Percentiles rank a stretch among this genome's conserved stretches.
Evolutionary conservation across 2,797 vertebrate genomes (phyloP).

Genomic region (Microctenopoma steveboyesi): DNA sequence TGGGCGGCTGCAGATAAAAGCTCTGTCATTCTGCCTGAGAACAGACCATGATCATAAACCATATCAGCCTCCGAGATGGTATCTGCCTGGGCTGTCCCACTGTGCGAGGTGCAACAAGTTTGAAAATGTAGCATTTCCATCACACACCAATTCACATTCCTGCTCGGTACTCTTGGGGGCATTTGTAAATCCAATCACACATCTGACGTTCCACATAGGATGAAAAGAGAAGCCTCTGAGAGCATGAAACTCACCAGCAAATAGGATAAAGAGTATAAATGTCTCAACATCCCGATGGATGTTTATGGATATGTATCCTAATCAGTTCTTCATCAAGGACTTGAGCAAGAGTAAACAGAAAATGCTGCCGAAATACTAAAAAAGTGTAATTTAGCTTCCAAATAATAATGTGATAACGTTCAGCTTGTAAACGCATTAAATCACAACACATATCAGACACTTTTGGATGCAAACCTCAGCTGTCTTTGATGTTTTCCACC

Average conservation of each 20-base stretch:
- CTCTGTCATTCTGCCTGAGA: constrained; percentile 39
- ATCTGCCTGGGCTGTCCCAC: constrained; percentile 43
- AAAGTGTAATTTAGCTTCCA: constrained; percentile 41
- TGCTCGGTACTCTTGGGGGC: constrained; percentile 51
- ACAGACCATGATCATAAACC: constrained; percentile 43
- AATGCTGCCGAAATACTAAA: constrained; percentile 37
- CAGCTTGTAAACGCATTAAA: constrained; percentile 51
- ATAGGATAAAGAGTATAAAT: constrained; percentile 66
- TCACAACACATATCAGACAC: constrained; percentile 29
- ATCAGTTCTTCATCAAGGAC: constrained; percentile 58
- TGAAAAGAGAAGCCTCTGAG: constrained; percentile 58
- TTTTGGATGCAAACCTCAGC: constrained; percentile 33
- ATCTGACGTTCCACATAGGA: constrained; percentile 67
- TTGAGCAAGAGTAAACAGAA: constrained; percentile 35
- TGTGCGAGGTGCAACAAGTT: constrained; percentile 31
- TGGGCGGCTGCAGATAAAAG: constrained; percentile 46
- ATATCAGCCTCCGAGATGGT: constrained; percentile 53
- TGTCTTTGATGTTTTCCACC: constrained; percentile 51
- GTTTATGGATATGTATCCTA: constrained; percentile 31
- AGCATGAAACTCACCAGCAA: constrained; percentile 68
- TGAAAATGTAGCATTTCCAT: constrained; percentile 48
- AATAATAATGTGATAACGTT: constrained; percentile 56
- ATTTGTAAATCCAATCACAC: constrained; percentile 71
- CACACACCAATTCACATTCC: constrained; percentile 48
- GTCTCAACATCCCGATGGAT: constrained; percentile 43